Percentiles rank a stretch among this genome's conserved stretches.
These are phyloP conservation scores for Dione juno DNA, from an alignment of 2,888 invertebrate species.

Conservation along the genomic window DNA sequence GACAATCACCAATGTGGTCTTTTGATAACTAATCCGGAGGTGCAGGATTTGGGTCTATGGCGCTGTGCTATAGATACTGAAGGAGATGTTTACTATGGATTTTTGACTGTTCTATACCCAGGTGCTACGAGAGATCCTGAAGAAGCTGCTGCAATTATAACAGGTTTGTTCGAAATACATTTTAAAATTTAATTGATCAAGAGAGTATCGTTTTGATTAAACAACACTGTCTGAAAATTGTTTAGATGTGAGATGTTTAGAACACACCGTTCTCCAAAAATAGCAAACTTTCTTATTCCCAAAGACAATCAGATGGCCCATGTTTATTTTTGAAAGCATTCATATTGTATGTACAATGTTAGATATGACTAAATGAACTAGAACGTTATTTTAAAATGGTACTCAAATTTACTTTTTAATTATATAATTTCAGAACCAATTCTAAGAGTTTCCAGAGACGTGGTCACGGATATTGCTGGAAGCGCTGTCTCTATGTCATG, in stretches of 20 bases:
- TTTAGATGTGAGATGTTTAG: too few relatives aligned
- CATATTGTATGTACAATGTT: too few relatives aligned
- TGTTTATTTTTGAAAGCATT: too few relatives aligned
- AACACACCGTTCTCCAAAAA: too few relatives aligned
- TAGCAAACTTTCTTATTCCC: too few relatives aligned
- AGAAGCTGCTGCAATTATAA: conserved; percentile 50
- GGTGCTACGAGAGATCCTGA: conserved; percentile 56
- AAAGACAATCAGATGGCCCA: too few relatives aligned
- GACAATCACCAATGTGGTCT: conserved; percentile 57
- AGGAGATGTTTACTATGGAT: conserved; percentile 61
- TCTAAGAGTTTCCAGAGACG: conserved; percentile 49
- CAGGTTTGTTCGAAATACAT: conserved; percentile 46
- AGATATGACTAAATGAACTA: too few relatives aligned
- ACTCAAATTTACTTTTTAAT: neutral
- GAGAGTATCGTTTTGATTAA: too few relatives aligned
- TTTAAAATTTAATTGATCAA: too few relatives aligned
- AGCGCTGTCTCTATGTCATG: conserved; percentile 61
- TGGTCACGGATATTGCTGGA: conserved; percentile 50
- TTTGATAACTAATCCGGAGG: conserved; percentile 55
- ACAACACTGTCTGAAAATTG: too few relatives aligned
- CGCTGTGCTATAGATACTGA: conserved; percentile 69
- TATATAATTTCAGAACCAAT: conserved; percentile 57
- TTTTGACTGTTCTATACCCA: conserved; percentile 60
- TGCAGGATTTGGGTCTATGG: conserved; percentile 66
- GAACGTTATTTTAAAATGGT: too few relatives aligned